Conservation (phyloP, 2,113 vertebrate genomes). For the Plecotus auritus region DNA sequence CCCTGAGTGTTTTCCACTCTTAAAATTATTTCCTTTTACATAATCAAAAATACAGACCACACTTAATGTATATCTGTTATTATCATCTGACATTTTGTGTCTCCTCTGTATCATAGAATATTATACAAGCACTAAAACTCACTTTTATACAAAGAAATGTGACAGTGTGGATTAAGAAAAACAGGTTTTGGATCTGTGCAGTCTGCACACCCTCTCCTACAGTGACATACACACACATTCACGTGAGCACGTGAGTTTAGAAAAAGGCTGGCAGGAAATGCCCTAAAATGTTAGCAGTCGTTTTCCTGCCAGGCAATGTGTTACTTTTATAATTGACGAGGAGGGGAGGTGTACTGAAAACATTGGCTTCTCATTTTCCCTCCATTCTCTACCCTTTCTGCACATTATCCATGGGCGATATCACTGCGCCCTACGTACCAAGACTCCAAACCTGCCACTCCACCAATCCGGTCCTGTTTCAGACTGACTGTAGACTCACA, state of each 20-base stretch:
- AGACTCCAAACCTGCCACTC: neutral
- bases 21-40: slow-evolving; percentile 8
- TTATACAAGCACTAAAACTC: neutral
- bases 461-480: neutral
- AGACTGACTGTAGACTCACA: neutral
- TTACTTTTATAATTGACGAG: neutral
- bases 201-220: neutral
- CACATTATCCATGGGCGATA: neutral
- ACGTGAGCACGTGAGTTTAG: neutral
- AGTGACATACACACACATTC: neutral
- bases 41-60: neutral
- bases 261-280: neutral
- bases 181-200: neutral
- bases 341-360: neutral
- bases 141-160: neutral
- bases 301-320: neutral
- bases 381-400: neutral
- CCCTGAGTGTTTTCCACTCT: neutral
- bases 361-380: neutral
- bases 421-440: neutral
- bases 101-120: neutral
- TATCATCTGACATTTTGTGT: neutral
- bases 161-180: neutral
- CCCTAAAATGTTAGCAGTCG: neutral
- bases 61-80: neutral